These are phyloP conservation scores for Chalcosyrphus nemorum DNA, from an alignment of 2,888 invertebrate genomes.

Conservation along the genomic window DNA sequence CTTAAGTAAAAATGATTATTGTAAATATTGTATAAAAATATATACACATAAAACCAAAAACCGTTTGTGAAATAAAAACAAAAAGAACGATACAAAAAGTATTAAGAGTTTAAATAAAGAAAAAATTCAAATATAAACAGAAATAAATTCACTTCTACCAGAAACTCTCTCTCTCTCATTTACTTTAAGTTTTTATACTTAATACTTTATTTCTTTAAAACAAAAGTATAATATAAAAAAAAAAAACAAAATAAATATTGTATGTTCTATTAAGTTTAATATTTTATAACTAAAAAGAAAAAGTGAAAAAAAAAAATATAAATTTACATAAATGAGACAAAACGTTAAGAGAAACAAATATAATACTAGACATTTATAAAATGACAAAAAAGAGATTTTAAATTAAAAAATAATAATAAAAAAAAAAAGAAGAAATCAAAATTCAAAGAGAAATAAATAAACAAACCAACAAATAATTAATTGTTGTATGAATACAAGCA, in stretches of 20 bases:
- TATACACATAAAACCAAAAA: conserved; percentile 47
- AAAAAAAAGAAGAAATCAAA: conserved; percentile 21
- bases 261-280: conserved; percentile 68
- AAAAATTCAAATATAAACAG: conserved; percentile 15
- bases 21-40: conserved; percentile 74
- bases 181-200: conserved; percentile 66
- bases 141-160: conserved; percentile 29
- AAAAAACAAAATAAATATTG: conserved; percentile 23
- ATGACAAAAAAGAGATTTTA: conserved; percentile 37
- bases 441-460: conserved; percentile 8
- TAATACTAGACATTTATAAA: conserved; percentile 66
- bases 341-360: conserved; percentile 27
- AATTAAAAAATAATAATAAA: conserved; percentile 36
- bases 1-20: conserved; percentile 58
- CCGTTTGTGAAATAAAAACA: conserved; percentile 55
- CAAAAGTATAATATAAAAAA: conserved; percentile 6
- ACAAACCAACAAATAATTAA: conserved; percentile 6
- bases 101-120: neutral
- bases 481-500: conserved; percentile 50
- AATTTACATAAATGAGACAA: conserved; percentile 39
- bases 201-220: conserved; percentile 29
- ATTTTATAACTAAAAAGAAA: conserved; percentile 55
- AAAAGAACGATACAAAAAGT: conserved; percentile 17
- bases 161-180: conserved; percentile 50
- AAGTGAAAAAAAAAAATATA: conserved; percentile 22